A percentile compares a stretch with the other conserved stretches of the same genome.
These are phyloP conservation scores for Metopolophium dirhodum DNA, from an alignment of 1,140 invertebrate genomes.

Conservation along the genomic window DNA sequence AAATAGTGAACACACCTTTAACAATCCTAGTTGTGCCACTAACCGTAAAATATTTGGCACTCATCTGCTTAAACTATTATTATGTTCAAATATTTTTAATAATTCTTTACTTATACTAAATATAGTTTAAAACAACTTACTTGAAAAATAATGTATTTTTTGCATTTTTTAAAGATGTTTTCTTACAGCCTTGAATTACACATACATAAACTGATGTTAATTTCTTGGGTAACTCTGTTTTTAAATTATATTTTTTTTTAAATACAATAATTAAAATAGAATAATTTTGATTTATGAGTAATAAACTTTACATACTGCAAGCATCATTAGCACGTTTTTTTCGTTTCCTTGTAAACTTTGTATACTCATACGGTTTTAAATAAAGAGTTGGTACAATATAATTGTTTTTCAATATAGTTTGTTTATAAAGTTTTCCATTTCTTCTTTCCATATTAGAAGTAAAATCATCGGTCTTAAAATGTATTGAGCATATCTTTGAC, in stretches of 20 bases:
- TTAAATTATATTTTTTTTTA: not conserved
- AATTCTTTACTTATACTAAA: not conserved
- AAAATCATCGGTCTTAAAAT: slow-evolving; percentile 21
- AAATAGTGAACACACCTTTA: not conserved
- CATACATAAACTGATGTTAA: not conserved
- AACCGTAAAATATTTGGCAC: not conserved
- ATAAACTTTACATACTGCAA: not conserved
- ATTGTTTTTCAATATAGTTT: not conserved
- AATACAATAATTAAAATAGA: not conserved
- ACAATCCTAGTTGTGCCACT: not conserved
- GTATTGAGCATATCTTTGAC: slow-evolving; percentile 21
- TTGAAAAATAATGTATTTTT: slow-evolving; percentile 27
- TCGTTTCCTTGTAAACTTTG: not conserved
- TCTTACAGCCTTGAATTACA: slow-evolving; percentile 25
- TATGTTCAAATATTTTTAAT: not conserved
- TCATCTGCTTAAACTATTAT: not conserved
- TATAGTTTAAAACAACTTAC: not conserved
- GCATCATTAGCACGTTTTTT: not conserved
- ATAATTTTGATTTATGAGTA: not conserved
- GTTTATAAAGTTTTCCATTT: not conserved
- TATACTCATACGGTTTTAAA: not conserved
- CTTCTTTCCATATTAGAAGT: not conserved
- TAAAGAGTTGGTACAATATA: slow-evolving; percentile 6
- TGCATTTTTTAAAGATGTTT: not conserved
- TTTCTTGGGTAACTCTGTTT: not conserved